Conservation (phyloP, 1,140 invertebrate species). For the Neodiprion virginianus region DNA sequence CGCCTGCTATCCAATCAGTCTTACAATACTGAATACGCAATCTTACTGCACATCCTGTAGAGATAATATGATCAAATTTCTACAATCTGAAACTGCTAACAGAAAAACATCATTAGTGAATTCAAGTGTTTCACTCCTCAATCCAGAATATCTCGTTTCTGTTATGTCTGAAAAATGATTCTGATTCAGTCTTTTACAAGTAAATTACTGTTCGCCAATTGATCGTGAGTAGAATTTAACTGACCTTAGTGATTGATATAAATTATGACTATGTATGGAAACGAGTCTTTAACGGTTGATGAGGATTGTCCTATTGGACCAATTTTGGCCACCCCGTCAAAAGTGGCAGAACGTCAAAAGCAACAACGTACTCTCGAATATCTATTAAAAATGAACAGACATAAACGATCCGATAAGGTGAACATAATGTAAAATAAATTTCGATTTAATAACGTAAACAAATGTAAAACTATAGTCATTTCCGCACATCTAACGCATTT, state of each 20-base stretch:
- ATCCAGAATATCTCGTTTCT: not conserved
- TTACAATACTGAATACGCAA: not conserved
- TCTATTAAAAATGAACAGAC: not conserved
- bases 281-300: not conserved
- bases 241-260: too few relatives aligned
- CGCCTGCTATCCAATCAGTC: not conserved
- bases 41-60: not conserved
- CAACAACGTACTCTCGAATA: not conserved
- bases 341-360: not conserved
- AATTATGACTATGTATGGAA: not conserved
- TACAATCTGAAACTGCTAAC: constrained; percentile 1
- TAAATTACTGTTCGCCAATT: too few relatives aligned
- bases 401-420: not conserved
- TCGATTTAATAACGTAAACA: not conserved
- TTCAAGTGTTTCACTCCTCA: constrained; percentile 9
- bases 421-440: not conserved
- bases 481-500: too few relatives aligned
- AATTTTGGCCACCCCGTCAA: not conserved
- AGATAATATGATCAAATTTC: not conserved
- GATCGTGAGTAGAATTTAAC: too few relatives aligned
- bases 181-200: not conserved
- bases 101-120: not conserved
- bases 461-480: not conserved
- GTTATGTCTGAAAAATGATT: not conserved
- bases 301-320: not conserved